Base-by-base conservation (phyloP, 2,113 vertebrate species). In the Grallaria varia region DNA sequence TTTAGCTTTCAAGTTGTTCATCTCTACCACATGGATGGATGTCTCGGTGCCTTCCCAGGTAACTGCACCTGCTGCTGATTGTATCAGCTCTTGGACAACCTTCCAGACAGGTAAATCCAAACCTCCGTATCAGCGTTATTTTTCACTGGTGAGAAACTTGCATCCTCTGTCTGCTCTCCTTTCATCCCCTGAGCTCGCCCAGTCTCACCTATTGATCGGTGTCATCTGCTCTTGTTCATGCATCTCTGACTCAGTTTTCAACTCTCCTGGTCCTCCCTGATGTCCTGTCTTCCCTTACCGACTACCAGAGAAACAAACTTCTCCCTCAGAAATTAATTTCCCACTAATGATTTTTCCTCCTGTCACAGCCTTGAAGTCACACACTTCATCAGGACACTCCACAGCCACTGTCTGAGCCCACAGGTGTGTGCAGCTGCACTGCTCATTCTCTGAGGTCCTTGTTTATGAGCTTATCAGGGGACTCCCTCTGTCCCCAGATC, bases 11-110 rank as follows among this genome's bases (percentile, higher is more conserved):
- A 59, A 27, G 21, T 23, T 78, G 10, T 24, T 56, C 40, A 39
- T 8, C 19, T 35, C 20, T 21, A n/a, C n/a, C 21, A 27, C 22
- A 27, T 0, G 35, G 19, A 27, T 0, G 35, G 19, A 56, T 53
- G 19, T 44, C 40, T 72, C 0, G 0, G 10, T 79, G 53, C 39
- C 30, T 47, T 64, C 22, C 33, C 35, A 45, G 3, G 19, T 56
- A 78, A 60, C 40, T 0, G 0, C 24, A 55, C 13, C 45, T 64
- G 8, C 1, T 6, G 28, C 6, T 33, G 10, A 68, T 9, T 28
- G 24, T 31, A 55, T 74, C 35, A 67, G 68, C 39, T 76, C 53
- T 33, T 4, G 25, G 31, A 20, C 44, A 76, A 10, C 31, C 24
- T 53, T 83, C 21, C 44, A 67, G 37, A 6, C 6, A 42, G 20